Evolutionary conservation across 2,113 vertebrate genomes (phyloP).

Genomic region (Epinephelus lanceolatus): DNA sequence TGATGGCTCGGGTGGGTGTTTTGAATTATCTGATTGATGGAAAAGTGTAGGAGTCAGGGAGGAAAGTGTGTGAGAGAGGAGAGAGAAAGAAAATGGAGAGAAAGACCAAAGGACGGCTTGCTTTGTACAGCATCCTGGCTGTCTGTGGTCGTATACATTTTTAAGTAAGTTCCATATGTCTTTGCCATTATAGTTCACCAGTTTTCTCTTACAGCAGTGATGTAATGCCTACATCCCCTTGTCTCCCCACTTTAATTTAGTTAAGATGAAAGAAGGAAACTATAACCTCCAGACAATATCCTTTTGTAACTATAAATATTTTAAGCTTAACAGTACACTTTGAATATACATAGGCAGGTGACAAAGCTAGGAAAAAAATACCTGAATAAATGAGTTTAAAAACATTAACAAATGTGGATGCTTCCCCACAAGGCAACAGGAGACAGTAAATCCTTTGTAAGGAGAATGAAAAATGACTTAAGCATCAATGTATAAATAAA

Average conservation of each 20-base stretch:
- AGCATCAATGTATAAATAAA: too few species aligned
- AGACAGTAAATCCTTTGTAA: too few species aligned
- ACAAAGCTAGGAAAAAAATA: neutral
- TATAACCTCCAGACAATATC: neutral
- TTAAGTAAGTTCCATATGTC: slow-evolving; percentile 5
- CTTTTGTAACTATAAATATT: neutral
- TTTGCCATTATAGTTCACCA: slow-evolving; percentile 5
- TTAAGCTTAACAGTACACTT: neutral
- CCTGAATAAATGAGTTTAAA: neutral
- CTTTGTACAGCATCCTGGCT: neutral
- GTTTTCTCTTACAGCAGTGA: neutral
- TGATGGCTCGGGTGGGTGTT: slow-evolving; percentile 55
- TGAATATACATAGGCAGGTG: neutral
- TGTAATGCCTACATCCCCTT: neutral
- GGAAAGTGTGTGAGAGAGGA: neutral
- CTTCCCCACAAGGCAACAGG: too few species aligned
- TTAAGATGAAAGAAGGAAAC: neutral
- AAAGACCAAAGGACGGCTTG: neutral
- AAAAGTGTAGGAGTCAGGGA: slow-evolving; percentile 33
- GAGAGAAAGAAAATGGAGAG: neutral
- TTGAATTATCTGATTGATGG: slow-evolving; percentile 60
- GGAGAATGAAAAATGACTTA: too few species aligned
- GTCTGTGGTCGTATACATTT: slow-evolving; percentile 17
- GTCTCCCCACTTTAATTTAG: slow-evolving; percentile 4
- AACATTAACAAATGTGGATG: too few species aligned